These are phyloP conservation scores for Malurus splendens DNA, from an alignment of 2,797 vertebrate species.

Conservation along the genomic window DNA sequence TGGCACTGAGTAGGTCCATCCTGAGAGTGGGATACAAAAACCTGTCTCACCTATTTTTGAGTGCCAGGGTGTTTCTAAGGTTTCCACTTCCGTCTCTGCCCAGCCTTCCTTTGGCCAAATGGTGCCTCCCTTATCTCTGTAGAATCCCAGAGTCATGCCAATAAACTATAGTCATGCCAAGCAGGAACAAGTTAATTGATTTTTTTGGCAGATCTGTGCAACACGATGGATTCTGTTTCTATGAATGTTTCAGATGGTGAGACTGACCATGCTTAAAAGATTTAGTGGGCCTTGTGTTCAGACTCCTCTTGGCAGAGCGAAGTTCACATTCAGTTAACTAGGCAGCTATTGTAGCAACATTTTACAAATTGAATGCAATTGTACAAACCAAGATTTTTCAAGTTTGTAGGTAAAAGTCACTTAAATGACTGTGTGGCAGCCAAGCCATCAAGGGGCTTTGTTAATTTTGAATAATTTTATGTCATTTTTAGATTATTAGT, in stretches of 20 bases:
- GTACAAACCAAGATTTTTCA: neutral
- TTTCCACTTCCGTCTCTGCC: neutral
- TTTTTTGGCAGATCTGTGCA: neutral
- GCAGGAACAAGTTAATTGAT: neutral
- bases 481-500: neutral
- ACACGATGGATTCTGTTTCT: neutral
- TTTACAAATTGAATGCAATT: neutral
- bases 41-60: neutral
- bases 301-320: neutral
- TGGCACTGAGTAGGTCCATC: neutral
- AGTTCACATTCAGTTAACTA: neutral
- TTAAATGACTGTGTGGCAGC: neutral
- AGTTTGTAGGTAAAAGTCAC: neutral
- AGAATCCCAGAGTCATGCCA: neutral
- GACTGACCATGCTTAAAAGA: neutral
- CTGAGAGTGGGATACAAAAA: neutral
- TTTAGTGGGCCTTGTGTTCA: neutral
- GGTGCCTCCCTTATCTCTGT: neutral
- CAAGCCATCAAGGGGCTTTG: neutral
- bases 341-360: neutral
- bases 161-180: neutral
- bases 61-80: neutral
- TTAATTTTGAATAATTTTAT: neutral
- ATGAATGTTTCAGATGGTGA: neutral
- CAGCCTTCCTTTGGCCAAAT: neutral